Conservation (phyloP, 2,888 invertebrate genomes). For the Papilio elwesi region DNA sequence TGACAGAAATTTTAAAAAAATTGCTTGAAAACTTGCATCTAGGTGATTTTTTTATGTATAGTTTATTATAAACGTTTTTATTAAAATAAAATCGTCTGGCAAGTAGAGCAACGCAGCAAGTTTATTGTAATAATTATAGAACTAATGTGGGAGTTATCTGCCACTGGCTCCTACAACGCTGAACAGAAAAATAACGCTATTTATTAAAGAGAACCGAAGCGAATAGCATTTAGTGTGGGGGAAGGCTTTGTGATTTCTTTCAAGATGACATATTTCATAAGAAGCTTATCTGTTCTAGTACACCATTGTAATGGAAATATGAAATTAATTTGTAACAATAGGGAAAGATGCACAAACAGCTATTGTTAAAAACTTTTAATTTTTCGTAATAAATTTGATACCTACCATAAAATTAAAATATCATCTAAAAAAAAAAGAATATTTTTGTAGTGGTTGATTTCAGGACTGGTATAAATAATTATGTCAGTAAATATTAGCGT, state of each 20-base stretch:
- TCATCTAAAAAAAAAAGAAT: too few species aligned
- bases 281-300: too few species aligned
- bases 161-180: constrained; percentile 55
- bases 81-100: neutral
- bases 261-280: constrained; percentile 12
- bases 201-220: constrained; percentile 68
- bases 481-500: too few species aligned
- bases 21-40: neutral
- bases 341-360: too few species aligned
- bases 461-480: too few species aligned
- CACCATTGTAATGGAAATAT: too few species aligned
- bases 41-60: neutral
- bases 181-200: constrained; percentile 64
- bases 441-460: too few species aligned
- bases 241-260: constrained; percentile 29
- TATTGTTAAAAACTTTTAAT: too few species aligned
- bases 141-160: constrained; percentile 59
- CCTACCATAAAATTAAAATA: too few species aligned
- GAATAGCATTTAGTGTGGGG: constrained; percentile 44
- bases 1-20: too few species aligned
- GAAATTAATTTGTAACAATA: too few species aligned
- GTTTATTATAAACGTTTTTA: neutral
- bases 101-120: constrained; percentile 43
- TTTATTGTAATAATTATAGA: constrained; percentile 54
- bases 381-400: too few species aligned